Percentiles rank a stretch among this genome's conserved stretches.
These are phyloP conservation scores for Romanogobio albipinnatus DNA, from an alignment of 2,113 vertebrate species.

Conservation along the genomic window DNA sequence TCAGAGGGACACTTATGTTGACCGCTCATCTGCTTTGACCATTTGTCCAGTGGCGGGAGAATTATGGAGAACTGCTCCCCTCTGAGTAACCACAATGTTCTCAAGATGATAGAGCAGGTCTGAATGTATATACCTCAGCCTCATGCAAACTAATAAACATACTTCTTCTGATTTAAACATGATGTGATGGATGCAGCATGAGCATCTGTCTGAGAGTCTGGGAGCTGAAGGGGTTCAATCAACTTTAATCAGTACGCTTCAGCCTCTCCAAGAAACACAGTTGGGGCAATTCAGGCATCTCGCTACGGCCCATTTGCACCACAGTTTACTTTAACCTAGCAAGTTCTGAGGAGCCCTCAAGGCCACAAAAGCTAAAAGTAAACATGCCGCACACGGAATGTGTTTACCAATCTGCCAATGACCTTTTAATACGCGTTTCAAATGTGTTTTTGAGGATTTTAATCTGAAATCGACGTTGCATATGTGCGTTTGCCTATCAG, in stretches of 20 bases:
- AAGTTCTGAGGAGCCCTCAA: slow-evolving; percentile 42
- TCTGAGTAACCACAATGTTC: slow-evolving; percentile 13
- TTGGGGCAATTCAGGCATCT: slow-evolving; percentile 12
- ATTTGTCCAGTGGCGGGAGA: slow-evolving; percentile 46
- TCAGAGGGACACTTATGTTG: slow-evolving; percentile 54
- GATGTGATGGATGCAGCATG: slow-evolving; percentile 6
- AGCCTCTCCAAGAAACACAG: slow-evolving; percentile 40
- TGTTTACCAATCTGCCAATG: slow-evolving; percentile 22
- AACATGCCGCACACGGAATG: slow-evolving; percentile 16
- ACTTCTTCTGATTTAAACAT: slow-evolving; percentile 25
- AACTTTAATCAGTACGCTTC: slow-evolving; percentile 45
- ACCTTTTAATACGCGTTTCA: slow-evolving; percentile 2
- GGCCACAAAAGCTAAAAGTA: slow-evolving; percentile 49
- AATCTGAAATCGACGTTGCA: slow-evolving; percentile 1
- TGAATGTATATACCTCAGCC: slow-evolving; percentile 29
- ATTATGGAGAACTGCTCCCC: neutral
- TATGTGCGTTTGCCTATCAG: neutral
- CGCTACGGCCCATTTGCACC: slow-evolving; percentile 47
- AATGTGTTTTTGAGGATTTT: slow-evolving; percentile 10
- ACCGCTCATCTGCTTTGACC: slow-evolving; percentile 62
- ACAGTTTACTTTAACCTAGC: slow-evolving; percentile 44
- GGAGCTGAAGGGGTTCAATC: slow-evolving; percentile 43
- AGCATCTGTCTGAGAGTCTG: slow-evolving; percentile 23
- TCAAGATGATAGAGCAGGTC: slow-evolving; percentile 39
- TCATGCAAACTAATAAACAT: slow-evolving; percentile 33